These are phyloP conservation scores for Upupa epops DNA, from an alignment of 2,113 vertebrate genomes.

Conservation along the genomic window DNA sequence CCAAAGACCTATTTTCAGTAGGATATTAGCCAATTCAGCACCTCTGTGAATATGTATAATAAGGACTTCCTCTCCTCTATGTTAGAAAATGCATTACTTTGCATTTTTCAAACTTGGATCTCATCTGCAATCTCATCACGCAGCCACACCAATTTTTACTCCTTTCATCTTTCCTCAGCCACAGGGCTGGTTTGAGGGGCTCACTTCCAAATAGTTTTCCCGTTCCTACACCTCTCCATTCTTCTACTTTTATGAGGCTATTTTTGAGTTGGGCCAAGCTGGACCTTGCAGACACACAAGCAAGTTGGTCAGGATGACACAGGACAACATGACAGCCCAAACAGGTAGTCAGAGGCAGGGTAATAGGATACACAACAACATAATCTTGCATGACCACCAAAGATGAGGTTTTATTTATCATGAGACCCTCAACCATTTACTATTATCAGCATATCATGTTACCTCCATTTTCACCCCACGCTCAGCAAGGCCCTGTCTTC, in stretches of 20 bases:
- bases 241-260: background rate
- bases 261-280: background rate
- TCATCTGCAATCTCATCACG: slow-evolving; percentile 31
- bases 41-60: background rate
- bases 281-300: background rate
- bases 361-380: background rate
- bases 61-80: background rate
- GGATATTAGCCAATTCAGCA: slow-evolving; percentile 27
- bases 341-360: background rate
- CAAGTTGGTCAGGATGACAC: background rate
- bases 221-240: background rate
- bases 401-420: background rate
- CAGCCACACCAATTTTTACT: background rate
- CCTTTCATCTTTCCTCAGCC: slow-evolving; percentile 44
- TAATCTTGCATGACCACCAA: background rate
- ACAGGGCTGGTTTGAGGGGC: background rate
- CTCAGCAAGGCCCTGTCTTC: background rate
- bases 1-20: slow-evolving; percentile 16
- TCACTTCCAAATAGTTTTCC: background rate
- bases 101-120: slow-evolving; percentile 32
- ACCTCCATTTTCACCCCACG: background rate
- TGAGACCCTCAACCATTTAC: background rate
- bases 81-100: slow-evolving; percentile 20
- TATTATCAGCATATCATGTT: background rate
- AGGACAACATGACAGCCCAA: background rate